These are phyloP conservation scores for Lasioglossum lativentre DNA, from an alignment of 2,888 invertebrate species.

Conservation along the genomic window DNA sequence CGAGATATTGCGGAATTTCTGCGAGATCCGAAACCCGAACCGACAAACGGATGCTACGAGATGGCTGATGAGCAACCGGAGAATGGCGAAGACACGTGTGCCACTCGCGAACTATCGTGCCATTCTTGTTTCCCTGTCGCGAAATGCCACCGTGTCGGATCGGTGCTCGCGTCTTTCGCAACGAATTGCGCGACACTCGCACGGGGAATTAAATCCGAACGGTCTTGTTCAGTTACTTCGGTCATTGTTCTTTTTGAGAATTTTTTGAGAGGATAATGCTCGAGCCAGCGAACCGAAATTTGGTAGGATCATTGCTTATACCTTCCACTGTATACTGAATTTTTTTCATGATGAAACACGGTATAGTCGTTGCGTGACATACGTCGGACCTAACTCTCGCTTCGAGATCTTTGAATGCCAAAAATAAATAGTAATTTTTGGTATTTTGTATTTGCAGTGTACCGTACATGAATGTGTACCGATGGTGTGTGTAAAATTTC, in stretches of 20 bases:
- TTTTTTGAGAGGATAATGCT: background rate
- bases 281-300: too few relatives aligned
- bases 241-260: background rate
- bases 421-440: background rate
- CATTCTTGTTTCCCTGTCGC: background rate
- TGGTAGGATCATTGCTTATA: too few relatives aligned
- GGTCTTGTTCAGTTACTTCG: background rate
- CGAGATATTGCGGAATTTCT: conserved; percentile 28
- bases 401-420: too few relatives aligned
- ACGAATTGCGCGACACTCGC: background rate
- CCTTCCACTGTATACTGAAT: background rate
- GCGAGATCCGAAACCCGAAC: background rate
- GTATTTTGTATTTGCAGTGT: background rate
- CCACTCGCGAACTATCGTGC: background rate
- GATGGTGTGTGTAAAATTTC: background rate
- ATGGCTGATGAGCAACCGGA: background rate
- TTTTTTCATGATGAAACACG: background rate
- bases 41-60: background rate
- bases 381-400: background rate
- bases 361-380: background rate
- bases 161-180: background rate
- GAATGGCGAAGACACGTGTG: background rate
- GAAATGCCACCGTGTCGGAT: background rate
- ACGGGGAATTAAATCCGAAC: background rate
- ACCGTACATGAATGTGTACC: background rate